Evolutionary conservation across 1,140 invertebrate species (phyloP).

Genomic region (Zaprionus ghesquierei): DNA sequence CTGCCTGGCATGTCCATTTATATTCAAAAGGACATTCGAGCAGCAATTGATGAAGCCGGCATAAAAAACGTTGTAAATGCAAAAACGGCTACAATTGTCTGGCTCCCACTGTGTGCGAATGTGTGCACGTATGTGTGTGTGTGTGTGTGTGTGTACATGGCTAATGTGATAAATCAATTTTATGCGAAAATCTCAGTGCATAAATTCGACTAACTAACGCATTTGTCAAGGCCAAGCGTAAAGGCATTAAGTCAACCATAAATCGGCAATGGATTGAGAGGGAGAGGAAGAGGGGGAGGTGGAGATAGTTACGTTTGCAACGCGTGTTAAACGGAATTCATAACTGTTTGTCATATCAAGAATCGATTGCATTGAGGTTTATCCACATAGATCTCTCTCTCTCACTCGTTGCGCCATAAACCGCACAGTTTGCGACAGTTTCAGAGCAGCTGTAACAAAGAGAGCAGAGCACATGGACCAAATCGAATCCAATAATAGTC

Average conservation of each 20-base stretch:
- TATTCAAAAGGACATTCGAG: constrained; percentile 49
- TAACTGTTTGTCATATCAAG: constrained; percentile 20
- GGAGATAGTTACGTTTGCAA: not conserved
- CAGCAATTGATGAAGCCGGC: constrained; percentile 50
- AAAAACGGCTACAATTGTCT: constrained; percentile 49
- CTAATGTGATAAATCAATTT: constrained; percentile 81
- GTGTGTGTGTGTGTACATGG: constrained; percentile 38
- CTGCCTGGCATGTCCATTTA: constrained; percentile 33
- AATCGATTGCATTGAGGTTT: not conserved
- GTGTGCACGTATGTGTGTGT: not conserved
- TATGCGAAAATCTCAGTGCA: constrained; percentile 77
- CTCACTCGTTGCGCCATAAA: constrained; percentile 18
- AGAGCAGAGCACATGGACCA: constrained; percentile 47
- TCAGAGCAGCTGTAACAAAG: constrained; percentile 30
- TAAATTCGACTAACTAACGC: constrained; percentile 79
- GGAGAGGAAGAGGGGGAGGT: not conserved
- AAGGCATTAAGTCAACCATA: constrained; percentile 29
- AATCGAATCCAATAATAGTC: constrained; percentile 60
- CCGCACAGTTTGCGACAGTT: constrained; percentile 35
- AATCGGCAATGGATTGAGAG: not conserved
- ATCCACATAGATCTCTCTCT: constrained; percentile 3
- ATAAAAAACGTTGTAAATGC: constrained; percentile 41
- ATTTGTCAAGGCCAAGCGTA: constrained; percentile 56
- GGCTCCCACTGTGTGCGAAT: not conserved
- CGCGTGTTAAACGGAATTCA: constrained; percentile 10